Base-by-base conservation (phyloP, 2,797 vertebrate species). In the Parauchenoglanis punctatus region DNA sequence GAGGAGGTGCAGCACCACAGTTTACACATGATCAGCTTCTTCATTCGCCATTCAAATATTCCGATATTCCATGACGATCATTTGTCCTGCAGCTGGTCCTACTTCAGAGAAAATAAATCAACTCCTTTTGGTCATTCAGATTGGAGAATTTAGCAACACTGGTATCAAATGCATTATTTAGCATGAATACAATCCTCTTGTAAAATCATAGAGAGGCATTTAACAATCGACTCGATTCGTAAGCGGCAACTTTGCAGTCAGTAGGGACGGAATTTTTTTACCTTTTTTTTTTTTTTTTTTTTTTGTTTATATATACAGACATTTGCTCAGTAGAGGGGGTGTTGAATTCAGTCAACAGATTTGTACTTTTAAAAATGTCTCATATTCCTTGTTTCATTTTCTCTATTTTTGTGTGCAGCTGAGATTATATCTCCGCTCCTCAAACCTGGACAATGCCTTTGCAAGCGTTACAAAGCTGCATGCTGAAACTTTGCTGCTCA, bases 401-500 rank as follows among this genome's bases (percentile, higher is more conserved):
- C 11, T 81, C 0, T 25, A 0, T 17, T 92, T 92, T 11, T 78
- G 52, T 78, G 83, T 90, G 35, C 73, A 98, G 97, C 92, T 99
- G 93, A 96, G 99, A 92, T 94, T 98, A 44, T 99, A 99, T 92
- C 95, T 97, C 85, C 96, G 98, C 90, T 97, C 98, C 0, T 96
- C 98, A 25, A 99, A 99, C 92, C 96, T 99, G 92, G 99, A 99
- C 94, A 99, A 99, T 4, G 96, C 97, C 0, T 99, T 99, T 90
- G 97, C 98, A 75, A 97, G 97, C 1, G 93, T 99, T 93, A 98
- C 97, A 65, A 98, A 97, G 95, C 95, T 98, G 93, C 97, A 97
- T 83, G 95, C 96, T 4, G 96, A 97, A 92, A 98, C 97, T 0
- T 95, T 99, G 93, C 94, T 99, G 91, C 96, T 99, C 83, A 99